These are phyloP conservation scores for mouse (Mus musculus) DNA, from an alignment of 2,113 vertebrate species.

Conservation along the genomic window DNA sequence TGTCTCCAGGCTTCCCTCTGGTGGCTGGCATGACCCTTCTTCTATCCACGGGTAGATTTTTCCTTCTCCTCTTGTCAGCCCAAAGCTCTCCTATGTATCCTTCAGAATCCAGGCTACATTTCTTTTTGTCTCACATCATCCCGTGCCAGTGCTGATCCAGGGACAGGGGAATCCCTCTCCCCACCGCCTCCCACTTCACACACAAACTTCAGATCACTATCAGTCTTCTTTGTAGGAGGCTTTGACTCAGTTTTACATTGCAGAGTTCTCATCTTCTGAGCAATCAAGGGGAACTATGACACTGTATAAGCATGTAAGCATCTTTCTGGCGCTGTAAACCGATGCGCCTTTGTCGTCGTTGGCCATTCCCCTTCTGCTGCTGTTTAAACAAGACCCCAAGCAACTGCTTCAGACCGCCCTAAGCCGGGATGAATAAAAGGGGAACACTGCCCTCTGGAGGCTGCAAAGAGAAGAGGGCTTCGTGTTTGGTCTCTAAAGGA, in stretches of 20 bases:
- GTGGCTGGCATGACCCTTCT: not conserved
- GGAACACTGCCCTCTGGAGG: not conserved
- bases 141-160: too few species aligned
- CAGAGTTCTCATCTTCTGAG: not conserved
- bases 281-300: not conserved
- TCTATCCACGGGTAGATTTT: not conserved
- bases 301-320: not conserved
- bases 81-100: not conserved
- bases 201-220: fast-evolving
- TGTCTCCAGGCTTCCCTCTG: not conserved
- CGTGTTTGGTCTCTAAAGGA: not conserved
- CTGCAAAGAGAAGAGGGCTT: not conserved
- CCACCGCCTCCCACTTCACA: not conserved
- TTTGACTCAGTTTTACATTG: not conserved
- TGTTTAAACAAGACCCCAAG: conserved; percentile 1
- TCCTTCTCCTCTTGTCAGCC: not conserved
- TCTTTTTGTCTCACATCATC: not conserved
- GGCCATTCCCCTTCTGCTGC: not conserved
- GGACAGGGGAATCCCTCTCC: not conserved
- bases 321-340: not conserved
- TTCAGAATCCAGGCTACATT: not conserved
- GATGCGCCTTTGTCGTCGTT: too few species aligned
- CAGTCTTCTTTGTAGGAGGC: not conserved
- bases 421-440: not conserved
- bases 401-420: not conserved